These are phyloP conservation scores for Mythimna vitellina DNA, from an alignment of 2,888 invertebrate species.

Conservation along the genomic window DNA sequence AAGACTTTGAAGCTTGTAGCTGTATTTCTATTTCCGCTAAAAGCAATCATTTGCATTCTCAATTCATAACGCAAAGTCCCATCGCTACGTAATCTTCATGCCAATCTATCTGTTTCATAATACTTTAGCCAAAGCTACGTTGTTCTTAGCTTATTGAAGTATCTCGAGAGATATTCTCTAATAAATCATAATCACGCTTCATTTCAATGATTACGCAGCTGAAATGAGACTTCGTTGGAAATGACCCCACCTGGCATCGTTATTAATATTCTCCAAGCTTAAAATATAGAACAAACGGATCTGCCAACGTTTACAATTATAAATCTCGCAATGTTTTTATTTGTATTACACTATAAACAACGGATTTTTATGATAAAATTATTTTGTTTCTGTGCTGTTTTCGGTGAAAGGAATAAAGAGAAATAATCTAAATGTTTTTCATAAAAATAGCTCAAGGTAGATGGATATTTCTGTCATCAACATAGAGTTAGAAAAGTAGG, in stretches of 20 bases:
- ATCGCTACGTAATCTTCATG: conserved; percentile 15
- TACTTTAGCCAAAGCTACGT: conserved; percentile 36
- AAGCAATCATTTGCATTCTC: conserved; percentile 13
- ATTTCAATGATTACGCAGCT: conserved; percentile 42
- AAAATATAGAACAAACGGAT: conserved; percentile 31
- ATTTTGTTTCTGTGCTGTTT: not conserved
- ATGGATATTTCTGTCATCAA: not conserved
- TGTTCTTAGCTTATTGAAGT: conserved; percentile 50
- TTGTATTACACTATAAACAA: not conserved
- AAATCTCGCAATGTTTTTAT: conserved; percentile 32
- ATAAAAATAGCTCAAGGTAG: not conserved
- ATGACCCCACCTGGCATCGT: conserved; percentile 43
- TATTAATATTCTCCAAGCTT: conserved; percentile 43
- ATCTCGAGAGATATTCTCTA: conserved; percentile 29
- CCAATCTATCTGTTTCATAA: conserved; percentile 24
- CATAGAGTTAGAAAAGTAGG: not conserved
- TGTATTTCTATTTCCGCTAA: conserved; percentile 7
- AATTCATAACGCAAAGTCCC: conserved; percentile 15
- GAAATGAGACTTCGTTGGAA: conserved; percentile 31
- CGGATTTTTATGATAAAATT: not conserved
- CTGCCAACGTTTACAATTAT: conserved; percentile 17
- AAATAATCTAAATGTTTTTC: too few relatives aligned
- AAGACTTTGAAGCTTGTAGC: too few relatives aligned
- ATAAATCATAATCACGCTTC: conserved; percentile 48
- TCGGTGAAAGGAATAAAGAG: not conserved